Percentiles rank a stretch among this genome's conserved stretches.
Evolutionary conservation across 1,140 invertebrate species (phyloP).

Genomic region (Subanguina moxae): DNA sequence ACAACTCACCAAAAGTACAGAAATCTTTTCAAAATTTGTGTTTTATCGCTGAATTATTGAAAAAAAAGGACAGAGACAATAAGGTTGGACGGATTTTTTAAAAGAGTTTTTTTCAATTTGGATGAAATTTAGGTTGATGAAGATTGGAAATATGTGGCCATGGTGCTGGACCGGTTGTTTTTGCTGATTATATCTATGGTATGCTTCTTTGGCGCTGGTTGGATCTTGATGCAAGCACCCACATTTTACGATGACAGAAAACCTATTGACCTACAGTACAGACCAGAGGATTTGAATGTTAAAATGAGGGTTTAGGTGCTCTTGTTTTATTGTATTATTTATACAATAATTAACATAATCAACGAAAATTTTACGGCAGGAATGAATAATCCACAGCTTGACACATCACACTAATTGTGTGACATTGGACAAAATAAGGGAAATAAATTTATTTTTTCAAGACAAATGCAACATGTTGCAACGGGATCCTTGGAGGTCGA

Average conservation of each 20-base stretch:
- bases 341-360: too few species aligned
- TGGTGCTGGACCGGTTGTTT: slow-evolving; percentile 96
- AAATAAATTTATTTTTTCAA: too few species aligned
- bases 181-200: slow-evolving; percentile 92
- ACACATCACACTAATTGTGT: too few species aligned
- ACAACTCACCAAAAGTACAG: slow-evolving; percentile 57
- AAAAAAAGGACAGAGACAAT: slow-evolving; percentile 59
- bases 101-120: slow-evolving; percentile 6
- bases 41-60: slow-evolving; percentile 58
- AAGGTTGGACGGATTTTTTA: slow-evolving; percentile 37
- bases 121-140: slow-evolving; percentile 57
- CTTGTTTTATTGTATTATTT: too few species aligned
- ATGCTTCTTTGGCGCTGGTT: slow-evolving; percentile 66
- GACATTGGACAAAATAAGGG: too few species aligned
- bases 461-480: too few species aligned
- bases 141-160: slow-evolving; percentile 94
- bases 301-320: too few species aligned
- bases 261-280: slow-evolving; percentile 53
- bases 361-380: too few species aligned
- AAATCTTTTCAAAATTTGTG: slow-evolving; percentile 59
- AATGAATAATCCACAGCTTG: too few species aligned
- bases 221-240: slow-evolving; percentile 89
- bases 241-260: slow-evolving; percentile 79
- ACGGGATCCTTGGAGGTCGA: too few species aligned
- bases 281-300: slow-evolving; percentile 24